phyloP scores from a whole-genome alignment of 1,140 invertebrate species.

The Lucilia sericata region DNA sequence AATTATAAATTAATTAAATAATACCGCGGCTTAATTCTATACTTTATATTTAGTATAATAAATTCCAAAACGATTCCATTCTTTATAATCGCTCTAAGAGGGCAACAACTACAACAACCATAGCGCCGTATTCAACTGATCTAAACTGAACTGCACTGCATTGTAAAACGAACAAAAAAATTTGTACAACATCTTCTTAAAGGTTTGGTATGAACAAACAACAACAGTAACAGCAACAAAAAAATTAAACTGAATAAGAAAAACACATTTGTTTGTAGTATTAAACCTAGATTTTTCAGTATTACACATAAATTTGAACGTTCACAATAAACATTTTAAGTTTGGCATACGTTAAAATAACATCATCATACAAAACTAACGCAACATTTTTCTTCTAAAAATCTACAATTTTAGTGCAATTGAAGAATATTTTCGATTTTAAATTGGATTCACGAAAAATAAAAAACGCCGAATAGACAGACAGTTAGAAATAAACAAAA shows the following conservation, averaged over 20 bases:
- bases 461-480: neutral
- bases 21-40: neutral
- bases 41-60: neutral
- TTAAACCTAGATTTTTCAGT: slow-evolving; percentile 32
- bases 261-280: slow-evolving; percentile 4
- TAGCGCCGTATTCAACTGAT: neutral
- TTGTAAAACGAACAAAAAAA: neutral
- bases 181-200: slow-evolving; percentile 31
- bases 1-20: slow-evolving; percentile 4
- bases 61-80: neutral
- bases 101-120: neutral
- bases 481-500: neutral
- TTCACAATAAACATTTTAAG: slow-evolving; percentile 38
- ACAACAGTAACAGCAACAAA: neutral
- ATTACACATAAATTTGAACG: slow-evolving; percentile 43
- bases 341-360: slow-evolving; percentile 43
- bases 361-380: slow-evolving; percentile 39
- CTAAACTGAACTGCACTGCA: neutral
- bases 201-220: slow-evolving; percentile 12
- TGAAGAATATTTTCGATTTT: slow-evolving; percentile 8
- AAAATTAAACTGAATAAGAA: slow-evolving; percentile 6
- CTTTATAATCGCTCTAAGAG: neutral
- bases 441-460: slow-evolving; percentile 1
- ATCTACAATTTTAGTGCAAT: neutral
- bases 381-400: slow-evolving; percentile 27